phyloP scores from a whole-genome alignment of 2,113 vertebrate species.

The Hystrix brachyura region DNA sequence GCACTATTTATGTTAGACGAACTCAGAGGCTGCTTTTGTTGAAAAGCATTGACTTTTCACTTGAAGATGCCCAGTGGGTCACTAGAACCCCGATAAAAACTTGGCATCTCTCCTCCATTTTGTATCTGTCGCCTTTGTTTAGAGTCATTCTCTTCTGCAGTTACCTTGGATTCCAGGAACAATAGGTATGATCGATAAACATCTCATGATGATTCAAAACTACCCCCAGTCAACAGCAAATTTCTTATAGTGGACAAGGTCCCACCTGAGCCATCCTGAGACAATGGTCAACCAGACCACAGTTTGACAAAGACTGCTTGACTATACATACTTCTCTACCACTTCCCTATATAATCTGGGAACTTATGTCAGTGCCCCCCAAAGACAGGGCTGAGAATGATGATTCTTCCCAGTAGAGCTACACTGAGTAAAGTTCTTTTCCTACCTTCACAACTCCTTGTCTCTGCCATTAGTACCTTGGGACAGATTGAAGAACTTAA shows the following conservation, averaged over 20 bases:
- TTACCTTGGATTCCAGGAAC: background rate
- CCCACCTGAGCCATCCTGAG: background rate
- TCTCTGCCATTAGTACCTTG: background rate
- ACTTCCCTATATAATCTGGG: background rate
- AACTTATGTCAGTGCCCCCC: background rate
- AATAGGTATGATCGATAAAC: background rate
- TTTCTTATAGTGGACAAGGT: background rate
- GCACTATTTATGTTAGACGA: background rate
- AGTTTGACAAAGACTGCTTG: background rate
- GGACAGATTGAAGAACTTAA: background rate
- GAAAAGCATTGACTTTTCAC: background rate
- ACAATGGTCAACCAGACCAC: background rate
- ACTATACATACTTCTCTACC: background rate
- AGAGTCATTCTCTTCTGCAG: background rate
- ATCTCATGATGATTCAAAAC: background rate
- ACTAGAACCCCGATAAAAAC: background rate
- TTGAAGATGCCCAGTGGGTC: background rate
- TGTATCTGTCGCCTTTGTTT: background rate
- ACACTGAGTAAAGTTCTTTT: background rate
- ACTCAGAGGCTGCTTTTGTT: background rate
- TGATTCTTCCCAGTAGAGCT: background rate
- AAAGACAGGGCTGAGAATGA: background rate
- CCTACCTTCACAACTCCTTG: background rate
- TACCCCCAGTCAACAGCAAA: background rate
- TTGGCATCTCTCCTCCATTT: background rate